Conservation (phyloP, 1,140 invertebrate species). For the Yoshiicerus persimilis region DNA sequence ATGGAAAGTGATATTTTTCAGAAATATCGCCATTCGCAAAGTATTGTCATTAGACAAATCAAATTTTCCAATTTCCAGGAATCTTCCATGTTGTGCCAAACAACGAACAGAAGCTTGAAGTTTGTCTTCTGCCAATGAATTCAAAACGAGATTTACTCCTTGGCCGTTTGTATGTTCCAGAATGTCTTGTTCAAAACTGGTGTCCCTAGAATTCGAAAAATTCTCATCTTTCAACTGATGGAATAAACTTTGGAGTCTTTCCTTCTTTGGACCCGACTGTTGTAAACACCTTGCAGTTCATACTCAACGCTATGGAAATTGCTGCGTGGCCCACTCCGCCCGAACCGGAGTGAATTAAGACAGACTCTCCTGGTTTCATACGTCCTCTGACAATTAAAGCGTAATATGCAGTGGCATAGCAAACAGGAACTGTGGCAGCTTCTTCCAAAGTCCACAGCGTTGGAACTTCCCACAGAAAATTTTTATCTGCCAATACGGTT, state of each 20-base stretch:
- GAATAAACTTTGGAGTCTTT: slow-evolving; percentile 86
- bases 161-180: slow-evolving; percentile 73
- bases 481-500: slow-evolving; percentile 73
- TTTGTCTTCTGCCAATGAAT: slow-evolving; percentile 91
- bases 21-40: slow-evolving; percentile 89
- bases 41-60: slow-evolving; percentile 88
- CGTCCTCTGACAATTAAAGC: slow-evolving; percentile 80
- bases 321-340: slow-evolving; percentile 96
- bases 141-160: slow-evolving; percentile 90
- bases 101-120: slow-evolving; percentile 89
- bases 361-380: slow-evolving; percentile 77
- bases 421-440: slow-evolving; percentile 90
- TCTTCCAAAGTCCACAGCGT: slow-evolving; percentile 84
- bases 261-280: slow-evolving; percentile 85
- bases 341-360: slow-evolving; percentile 92
- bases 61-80: slow-evolving; percentile 96
- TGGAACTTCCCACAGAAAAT: slow-evolving; percentile 91
- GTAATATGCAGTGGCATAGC: slow-evolving; percentile 91
- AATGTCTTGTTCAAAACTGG: slow-evolving; percentile 85
- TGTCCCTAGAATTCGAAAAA: slow-evolving; percentile 90
- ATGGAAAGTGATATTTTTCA: slow-evolving; percentile 95
- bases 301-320: slow-evolving; percentile 84
- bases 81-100: slow-evolving; percentile 83
- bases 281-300: slow-evolving; percentile 75
- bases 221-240: slow-evolving; percentile 75